Evolutionary conservation across 2,888 invertebrate species (phyloP).

Genomic region (Chironomus riparius): DNA sequence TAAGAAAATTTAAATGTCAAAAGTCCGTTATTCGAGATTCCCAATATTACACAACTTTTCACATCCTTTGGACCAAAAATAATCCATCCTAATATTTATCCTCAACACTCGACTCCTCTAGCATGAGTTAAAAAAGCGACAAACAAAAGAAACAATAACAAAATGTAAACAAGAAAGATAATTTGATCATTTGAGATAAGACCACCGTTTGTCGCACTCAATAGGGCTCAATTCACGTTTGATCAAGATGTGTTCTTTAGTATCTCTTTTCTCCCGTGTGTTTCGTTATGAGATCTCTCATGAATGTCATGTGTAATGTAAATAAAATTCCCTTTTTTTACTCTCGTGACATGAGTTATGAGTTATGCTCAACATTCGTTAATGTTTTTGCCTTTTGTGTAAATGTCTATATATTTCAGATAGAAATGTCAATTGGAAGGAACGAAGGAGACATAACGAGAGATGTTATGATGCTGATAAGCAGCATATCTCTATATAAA

Average conservation of each 20-base stretch:
- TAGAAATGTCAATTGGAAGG: not conserved
- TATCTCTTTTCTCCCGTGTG: not conserved
- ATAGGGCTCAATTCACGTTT: not conserved
- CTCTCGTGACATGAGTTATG: not conserved
- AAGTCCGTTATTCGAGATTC: too few species aligned
- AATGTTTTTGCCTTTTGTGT: conserved; percentile 6
- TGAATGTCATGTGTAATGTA: too few species aligned
- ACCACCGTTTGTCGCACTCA: conserved; percentile 4
- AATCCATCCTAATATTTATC: not conserved
- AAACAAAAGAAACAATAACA: not conserved
- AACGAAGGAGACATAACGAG: not conserved
- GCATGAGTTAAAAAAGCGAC: not conserved
- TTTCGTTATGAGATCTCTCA: not conserved
- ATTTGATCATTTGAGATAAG: conserved; percentile 17
- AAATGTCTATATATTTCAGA: not conserved
- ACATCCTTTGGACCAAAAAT: not conserved
- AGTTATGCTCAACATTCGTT: conserved; percentile 4
- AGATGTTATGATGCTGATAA: conserved; percentile 14
- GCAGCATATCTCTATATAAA: not conserved
- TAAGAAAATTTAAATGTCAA: too few species aligned
- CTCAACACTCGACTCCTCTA: not conserved
- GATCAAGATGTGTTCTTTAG: conserved; percentile 11
- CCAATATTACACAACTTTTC: not conserved
- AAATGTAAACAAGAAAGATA: conserved; percentile 24
- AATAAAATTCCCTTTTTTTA: not conserved